Conservation (phyloP, 2,797 vertebrate genomes). For the Hippopotamyrus pictus region DNA sequence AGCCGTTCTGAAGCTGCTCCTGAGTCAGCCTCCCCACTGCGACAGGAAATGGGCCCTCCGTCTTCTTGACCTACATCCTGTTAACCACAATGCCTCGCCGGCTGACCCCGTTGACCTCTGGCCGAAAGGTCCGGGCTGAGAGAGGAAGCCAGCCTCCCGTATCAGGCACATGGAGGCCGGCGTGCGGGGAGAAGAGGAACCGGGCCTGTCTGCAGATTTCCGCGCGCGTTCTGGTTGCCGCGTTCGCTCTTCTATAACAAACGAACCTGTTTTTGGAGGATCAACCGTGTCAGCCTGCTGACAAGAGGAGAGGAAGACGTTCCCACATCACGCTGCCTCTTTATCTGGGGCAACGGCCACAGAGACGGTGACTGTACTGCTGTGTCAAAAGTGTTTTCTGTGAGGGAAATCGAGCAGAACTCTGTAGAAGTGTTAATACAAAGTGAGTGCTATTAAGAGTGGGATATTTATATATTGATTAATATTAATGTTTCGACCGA, state of each 20-base stretch:
- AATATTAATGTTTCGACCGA: slow-evolving; percentile 31
- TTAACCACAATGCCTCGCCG: slow-evolving; percentile 45
- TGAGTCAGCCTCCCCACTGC: slow-evolving; percentile 29
- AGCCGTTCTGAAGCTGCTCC: slow-evolving; percentile 29
- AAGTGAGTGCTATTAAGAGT: slow-evolving; percentile 38
- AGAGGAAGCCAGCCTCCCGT: slow-evolving; percentile 40
- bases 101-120: slow-evolving; percentile 34
- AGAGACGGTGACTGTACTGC: slow-evolving; percentile 10
- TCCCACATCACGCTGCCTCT: slow-evolving; percentile 28
- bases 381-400: slow-evolving; percentile 17
- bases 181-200: slow-evolving; percentile 29
- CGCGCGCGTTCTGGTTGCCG: background rate
- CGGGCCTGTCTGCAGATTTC: slow-evolving; percentile 11
- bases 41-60: slow-evolving; percentile 32
- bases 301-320: slow-evolving; percentile 38
- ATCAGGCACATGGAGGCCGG: slow-evolving; percentile 36
- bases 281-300: slow-evolving; percentile 22
- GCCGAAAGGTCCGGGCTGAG: slow-evolving; percentile 46
- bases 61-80: slow-evolving; percentile 45
- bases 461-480: slow-evolving; percentile 41
- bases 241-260: slow-evolving; percentile 36
- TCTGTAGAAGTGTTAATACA: slow-evolving; percentile 4
- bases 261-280: slow-evolving; percentile 26
- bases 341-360: slow-evolving; percentile 6
- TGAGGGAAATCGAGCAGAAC: background rate